Base-by-base conservation (phyloP, 2,797 vertebrate genomes). In the Lepidocolaptes lacrymiger region DNA sequence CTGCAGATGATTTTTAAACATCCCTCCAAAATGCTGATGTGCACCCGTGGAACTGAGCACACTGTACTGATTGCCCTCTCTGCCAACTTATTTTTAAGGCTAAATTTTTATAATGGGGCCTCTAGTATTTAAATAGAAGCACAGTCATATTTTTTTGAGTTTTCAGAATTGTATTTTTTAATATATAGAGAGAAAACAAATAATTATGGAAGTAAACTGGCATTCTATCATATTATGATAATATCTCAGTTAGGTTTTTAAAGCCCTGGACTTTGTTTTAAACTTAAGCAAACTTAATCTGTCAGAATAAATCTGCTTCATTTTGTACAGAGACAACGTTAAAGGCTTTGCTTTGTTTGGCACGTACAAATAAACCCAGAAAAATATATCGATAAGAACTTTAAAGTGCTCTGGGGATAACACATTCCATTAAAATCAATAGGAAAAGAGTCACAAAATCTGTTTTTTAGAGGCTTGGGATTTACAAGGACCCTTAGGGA, bases 401-500 rank as follows among this genome's bases (percentile, higher is more conserved):
- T 92, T 43, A 26, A 88, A 92, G 76, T 48, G 30, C 72, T 69
- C 79, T 37, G 7, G 62, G 79, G 54, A 64, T 77, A 91, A 67
- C 30, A 69, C 0, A 73, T 12, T 62, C 79, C 32, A 49, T 88
- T 91, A 78, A 92, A 94, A 94, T 88, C 82, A 88, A 73, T 56
- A 71, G 59, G 23, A 34, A 75, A 81, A 76, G 75, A 66, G 39
- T 59, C 36, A 75, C 46, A 76, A 91, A 91, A 85, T 72, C 79
- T 88, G 19, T 0, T 46, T 82, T 79, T 94, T 84, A 91, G 51
- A 89, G 72, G 36, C 4, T 86, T 96, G 72, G 66, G 51, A 91
- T 96, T 96, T 96, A 89, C 58, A 88, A 81, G 85, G 34, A 48
- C 46, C 87, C 82, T 84, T 27, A 81, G 89, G 89, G 95, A 66